Evolutionary conservation across 2,888 invertebrate species (phyloP), one percentile per base, ranked within the genome.

Genomic region (Ectobius pallidus): DNA sequence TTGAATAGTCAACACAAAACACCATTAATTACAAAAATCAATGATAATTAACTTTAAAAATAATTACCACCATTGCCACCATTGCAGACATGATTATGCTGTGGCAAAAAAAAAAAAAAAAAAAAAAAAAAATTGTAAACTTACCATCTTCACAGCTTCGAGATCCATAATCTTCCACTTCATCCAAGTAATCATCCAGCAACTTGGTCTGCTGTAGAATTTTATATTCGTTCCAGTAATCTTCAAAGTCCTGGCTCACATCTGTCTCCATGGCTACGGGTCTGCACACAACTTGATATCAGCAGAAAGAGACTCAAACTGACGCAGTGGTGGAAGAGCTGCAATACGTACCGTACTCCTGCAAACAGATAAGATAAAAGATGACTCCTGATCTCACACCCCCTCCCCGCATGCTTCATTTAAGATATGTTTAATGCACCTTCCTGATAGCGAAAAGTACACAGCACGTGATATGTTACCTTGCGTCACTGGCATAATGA

Each of bases 201-300:
- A 84, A 83, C 76, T 86, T 85, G 0, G 85, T 84, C 76, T 86
- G 84, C 79, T 86, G 86, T 80, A 88, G 87, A 76, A 90, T 85
- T 77, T 88, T 86, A 81, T 88, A 89, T 78, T 90, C 89, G 32
- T 89, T 89, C 89, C 89, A 89, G 82, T 90, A 90, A 74, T 89
- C 90, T 30, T 87, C 87, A 76, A 89, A 85, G 78, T 88, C 80
- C 42, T 77, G 79, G 42, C 77, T 78, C 39, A 78, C 79, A 55
- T 79, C 79, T 9, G 79, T 76, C 68, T 80, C 79, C 80, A 79
- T 79, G 1, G 14, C n/a, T 58, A n/a, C 9, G n/a, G n/a, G 1
- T 46, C 46, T 46, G 46, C 9, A 46, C n/a, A 46, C n/a, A 34
- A 6, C 11, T 34, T 34, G n/a, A n/a, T n/a, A n/a, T n/a, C n/a